Base-by-base conservation (phyloP, 2,888 invertebrate genomes). In the Caenorhabditis sp. region DNA sequence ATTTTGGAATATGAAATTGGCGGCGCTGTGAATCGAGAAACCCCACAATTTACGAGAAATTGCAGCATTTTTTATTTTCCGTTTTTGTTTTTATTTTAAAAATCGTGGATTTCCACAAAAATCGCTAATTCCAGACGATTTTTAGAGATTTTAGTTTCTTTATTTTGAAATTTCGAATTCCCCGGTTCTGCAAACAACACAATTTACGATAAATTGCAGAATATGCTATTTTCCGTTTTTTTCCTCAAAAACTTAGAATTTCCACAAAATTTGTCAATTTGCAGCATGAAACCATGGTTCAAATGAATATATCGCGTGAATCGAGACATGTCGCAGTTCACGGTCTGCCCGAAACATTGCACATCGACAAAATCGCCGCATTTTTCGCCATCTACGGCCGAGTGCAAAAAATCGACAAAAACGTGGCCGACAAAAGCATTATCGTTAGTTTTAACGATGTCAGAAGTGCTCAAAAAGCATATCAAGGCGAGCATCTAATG, bases 391-490 rank as follows among this genome's bases (percentile, higher is more conserved):
- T 54, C 2, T 67, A 26, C 57, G 72, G 78, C 10, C 65, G 64
- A 14, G 69, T 73, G 10, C 69, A 73, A 50, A 73, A 69, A 19
- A 54, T 75, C 24, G 58, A 64, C 4, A 62, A 62, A 17, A 31
- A 57, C 23, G 8, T 37, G 1, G 62, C 61, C 1, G 70, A 63
- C 27, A 74, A 57, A 12, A 57, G 54, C n/a, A 24, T 70, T 10
- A 54, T 70, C n/a, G 66, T 79, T 61, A 76, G 69, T 17, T 81
- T 73, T 49, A 69, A 65, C 65, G 81, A 80, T 51, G 61, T 71
- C 1, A 61, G 77, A 19, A 64, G 73, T 10, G 80, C 78, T 17
- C 60, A 55, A 36, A 69, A 69, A 54, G 78, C 77, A 10, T 59
- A 66, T 43, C 26, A 55, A 10, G 66, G 65, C 21, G 67, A 66